Evolutionary conservation across 2,113 vertebrate genomes (phyloP).

Genomic region (Pomatorhinus ruficollis): DNA sequence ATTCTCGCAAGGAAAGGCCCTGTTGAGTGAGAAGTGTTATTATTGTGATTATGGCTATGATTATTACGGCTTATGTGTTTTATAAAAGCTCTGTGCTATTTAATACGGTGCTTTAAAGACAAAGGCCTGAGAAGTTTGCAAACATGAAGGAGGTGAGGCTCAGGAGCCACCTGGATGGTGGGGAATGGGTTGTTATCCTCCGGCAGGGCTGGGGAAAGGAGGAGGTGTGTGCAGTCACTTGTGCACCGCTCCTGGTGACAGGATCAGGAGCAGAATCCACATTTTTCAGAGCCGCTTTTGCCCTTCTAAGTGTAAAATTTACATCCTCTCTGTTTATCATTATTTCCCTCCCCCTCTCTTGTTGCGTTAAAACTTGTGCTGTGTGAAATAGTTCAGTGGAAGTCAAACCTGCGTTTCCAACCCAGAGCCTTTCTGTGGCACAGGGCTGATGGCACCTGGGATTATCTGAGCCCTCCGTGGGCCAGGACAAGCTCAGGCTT

Average conservation of each 20-base stretch:
- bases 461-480: rapidly evolving
- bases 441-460: background rate
- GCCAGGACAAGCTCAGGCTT: background rate
- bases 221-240: background rate
- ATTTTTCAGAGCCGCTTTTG: background rate
- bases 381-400: background rate
- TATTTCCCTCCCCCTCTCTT: rapidly evolving
- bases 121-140: slow-evolving; percentile 43
- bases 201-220: background rate
- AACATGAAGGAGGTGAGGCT: background rate
- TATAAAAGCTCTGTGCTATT: background rate
- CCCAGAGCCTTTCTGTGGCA: rapidly evolving
- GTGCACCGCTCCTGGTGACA: background rate
- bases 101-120: background rate
- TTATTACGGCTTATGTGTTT: slow-evolving; percentile 24
- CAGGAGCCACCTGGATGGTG: background rate
- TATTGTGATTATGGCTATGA: background rate
- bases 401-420: background rate
- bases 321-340: rapidly evolving
- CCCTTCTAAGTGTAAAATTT: background rate
- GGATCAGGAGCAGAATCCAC: background rate
- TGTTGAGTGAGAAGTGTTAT: slow-evolving; percentile 5
- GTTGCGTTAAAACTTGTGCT: background rate
- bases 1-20: background rate
- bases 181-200: background rate